These are phyloP conservation scores for Resseliella maxima DNA, from an alignment of 2,888 invertebrate genomes.

Conservation along the genomic window DNA sequence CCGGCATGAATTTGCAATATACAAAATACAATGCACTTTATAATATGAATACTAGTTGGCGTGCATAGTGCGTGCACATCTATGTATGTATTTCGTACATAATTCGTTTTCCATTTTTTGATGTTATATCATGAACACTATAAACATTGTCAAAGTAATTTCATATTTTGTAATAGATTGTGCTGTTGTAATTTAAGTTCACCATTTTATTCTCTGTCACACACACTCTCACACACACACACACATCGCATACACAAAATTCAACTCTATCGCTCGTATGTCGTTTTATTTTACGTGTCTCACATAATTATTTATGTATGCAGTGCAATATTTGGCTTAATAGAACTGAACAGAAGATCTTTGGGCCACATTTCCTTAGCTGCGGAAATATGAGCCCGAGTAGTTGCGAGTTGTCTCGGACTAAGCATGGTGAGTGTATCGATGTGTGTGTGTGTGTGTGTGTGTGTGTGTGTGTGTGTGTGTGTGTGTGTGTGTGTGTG, in stretches of 20 bases:
- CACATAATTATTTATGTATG: slow-evolving; percentile 38
- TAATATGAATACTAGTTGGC: neutral
- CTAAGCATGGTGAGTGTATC: neutral
- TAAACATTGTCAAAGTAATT: slow-evolving; percentile 38
- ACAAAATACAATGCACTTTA: no score
- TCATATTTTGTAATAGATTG: slow-evolving; percentile 28
- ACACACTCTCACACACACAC: no score
- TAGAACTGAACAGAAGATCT: neutral
- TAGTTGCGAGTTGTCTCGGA: no score
- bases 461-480: no score
- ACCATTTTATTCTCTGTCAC: slow-evolving; percentile 27
- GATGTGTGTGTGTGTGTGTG: no score
- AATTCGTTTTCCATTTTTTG: neutral
- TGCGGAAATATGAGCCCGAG: no score
- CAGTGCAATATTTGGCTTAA: slow-evolving; percentile 14
- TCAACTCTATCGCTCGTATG: slow-evolving; percentile 15
- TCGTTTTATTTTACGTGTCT: slow-evolving; percentile 16
- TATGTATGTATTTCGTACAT: neutral
- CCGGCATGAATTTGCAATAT: no score
- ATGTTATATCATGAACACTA: slow-evolving; percentile 33
- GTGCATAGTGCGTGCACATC: neutral
- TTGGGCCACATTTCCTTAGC: neutral
- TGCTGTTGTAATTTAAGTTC: slow-evolving; percentile 32
- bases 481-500: no score
- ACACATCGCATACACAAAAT: no score